phyloP scores from a whole-genome alignment of 30 jellyfish, hydroid and myxozoan species.

The Rhopilema esculentum region DNA sequence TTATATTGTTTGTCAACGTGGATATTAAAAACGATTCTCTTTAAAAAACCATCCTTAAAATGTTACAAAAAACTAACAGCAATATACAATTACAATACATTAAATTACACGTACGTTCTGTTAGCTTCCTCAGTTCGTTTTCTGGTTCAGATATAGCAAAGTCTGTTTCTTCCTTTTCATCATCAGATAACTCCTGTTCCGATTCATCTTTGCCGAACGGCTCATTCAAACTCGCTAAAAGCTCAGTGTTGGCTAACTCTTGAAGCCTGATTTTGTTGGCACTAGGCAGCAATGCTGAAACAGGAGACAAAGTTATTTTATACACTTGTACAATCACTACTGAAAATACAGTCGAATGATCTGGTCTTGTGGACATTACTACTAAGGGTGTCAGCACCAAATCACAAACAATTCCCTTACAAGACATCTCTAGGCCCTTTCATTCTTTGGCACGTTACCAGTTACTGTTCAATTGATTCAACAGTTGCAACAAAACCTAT shows the following conservation, averaged over 20 bases:
- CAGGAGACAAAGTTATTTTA: constrained; percentile 21
- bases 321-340: constrained; percentile 20
- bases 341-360: not conserved
- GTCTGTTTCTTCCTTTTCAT: constrained; percentile 57
- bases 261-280: constrained; percentile 84
- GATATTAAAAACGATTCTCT: too few species aligned
- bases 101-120: constrained; percentile 33
- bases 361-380: not conserved
- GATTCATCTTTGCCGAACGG: constrained; percentile 74
- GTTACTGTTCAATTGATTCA: too few species aligned
- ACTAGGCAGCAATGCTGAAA: constrained; percentile 87
- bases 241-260: constrained; percentile 95
- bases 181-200: constrained; percentile 62
- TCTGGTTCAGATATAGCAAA: constrained; percentile 61
- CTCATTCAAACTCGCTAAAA: constrained; percentile 89
- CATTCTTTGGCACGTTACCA: too few species aligned
- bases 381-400: not conserved
- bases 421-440: too few species aligned
- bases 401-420: not conserved
- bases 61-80: not conserved
- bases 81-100: not conserved
- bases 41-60: too few species aligned
- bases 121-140: constrained; percentile 63
- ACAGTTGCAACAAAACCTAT: not conserved
- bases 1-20: too few species aligned